A percentile compares a stretch with the other conserved stretches of the same genome.
Evolutionary conservation across 2,797 vertebrate genomes (phyloP).

Genomic region (Molossus molossus): DNA sequence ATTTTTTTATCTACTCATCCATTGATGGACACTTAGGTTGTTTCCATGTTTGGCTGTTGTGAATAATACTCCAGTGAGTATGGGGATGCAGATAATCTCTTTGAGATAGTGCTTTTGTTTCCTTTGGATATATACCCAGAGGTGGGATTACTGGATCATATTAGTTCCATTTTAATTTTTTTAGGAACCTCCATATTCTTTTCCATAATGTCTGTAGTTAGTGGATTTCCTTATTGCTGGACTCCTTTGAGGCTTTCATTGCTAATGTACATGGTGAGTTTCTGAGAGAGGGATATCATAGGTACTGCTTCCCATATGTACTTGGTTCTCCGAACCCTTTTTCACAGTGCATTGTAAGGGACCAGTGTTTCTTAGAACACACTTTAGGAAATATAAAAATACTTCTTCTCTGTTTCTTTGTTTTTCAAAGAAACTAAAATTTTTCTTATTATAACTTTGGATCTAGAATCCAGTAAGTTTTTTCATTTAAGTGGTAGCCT

Average conservation of each 20-base stretch:
- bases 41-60: not conserved
- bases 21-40: not conserved
- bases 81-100: not conserved
- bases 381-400: not conserved
- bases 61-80: not conserved
- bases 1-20: not conserved
- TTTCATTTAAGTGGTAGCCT: not conserved
- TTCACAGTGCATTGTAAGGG: not conserved
- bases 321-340: not conserved
- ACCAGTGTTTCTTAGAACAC: not conserved
- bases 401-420: not conserved
- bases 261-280: not conserved
- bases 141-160: not conserved
- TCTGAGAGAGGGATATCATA: not conserved
- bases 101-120: not conserved
- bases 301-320: not conserved
- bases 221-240: not conserved
- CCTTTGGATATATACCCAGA: not conserved
- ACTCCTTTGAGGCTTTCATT: not conserved
- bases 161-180: not conserved
- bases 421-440: conserved; percentile 13
- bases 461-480: not conserved
- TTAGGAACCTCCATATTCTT: not conserved
- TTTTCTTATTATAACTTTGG: not conserved
- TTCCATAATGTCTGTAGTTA: not conserved